Evolutionary conservation across 2,113 vertebrate genomes (phyloP), one percentile per base, ranked within the genome.

Genomic region (Pycnonotus jocosus): DNA sequence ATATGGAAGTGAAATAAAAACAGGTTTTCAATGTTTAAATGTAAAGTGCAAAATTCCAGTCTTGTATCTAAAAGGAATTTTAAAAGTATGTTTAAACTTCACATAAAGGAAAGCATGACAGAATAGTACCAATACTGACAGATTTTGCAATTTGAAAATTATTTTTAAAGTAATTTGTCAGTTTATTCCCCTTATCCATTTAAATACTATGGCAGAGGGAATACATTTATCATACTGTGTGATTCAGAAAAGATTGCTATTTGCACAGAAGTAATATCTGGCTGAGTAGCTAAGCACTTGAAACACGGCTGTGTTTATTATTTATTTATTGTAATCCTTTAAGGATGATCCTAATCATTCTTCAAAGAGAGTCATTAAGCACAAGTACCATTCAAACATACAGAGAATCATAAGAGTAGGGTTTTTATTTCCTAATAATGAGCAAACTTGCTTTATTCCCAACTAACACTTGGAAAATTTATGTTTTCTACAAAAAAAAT

Each of bases 11-110:
- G 24, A 62, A 88, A 31, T 48, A n/a, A 61, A 86, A 57, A n/a
- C 1, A 0, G 0, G 1, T 5, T 57, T 62, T 71, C 19, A 37
- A 28, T 74, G 5, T 57, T 47, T n/a, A 90, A 68, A 58, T 30
- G 2, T 38, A 37, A 66, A 37, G 11, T 57, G 19, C 13, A 77
- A 60, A 72, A 76, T 72, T 83, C 21, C 31, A 62, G 6, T 71
- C 35, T 38, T 20, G 2, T 37, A 51, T n/a, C 15, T 35, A 51
- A 78, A 70, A 73, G 11, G 5, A 56, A 77, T 56, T 81, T 62
- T 4, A 42, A 50, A 17, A 10, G 2, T 60, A 38, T 51, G 58
- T 66, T 77, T 62, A 28, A 84, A 61, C 10, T 56, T 87, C 15
- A 51, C 6, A 33, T 37, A 56, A 73, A 19, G 16, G 21, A 64